Base-by-base conservation (phyloP, 2,797 vertebrate genomes). In the Lutjanus campechanus region DNA sequence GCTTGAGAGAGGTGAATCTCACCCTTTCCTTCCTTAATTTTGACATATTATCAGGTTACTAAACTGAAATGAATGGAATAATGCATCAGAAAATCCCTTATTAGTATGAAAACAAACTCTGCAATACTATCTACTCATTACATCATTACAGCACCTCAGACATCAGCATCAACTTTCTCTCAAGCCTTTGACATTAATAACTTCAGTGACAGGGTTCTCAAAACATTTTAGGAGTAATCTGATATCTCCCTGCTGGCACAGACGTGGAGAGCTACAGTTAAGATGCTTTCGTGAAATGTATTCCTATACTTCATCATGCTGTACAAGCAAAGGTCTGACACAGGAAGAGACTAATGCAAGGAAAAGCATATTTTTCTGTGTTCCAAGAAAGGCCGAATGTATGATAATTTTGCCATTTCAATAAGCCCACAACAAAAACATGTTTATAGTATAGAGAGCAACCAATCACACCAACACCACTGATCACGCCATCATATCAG, bases 201-300 rank as follows among this genome's bases (percentile, higher is more conserved):
- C 6, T 11, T 43, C 60, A 67, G 56, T 51, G 41, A 55, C 62
- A 25, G 41, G 66, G 62, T 77, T 61, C 74, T 22, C 53, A 10
- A 49, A 85, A 71, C 71, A 71, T 56, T 64, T 73, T 12, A 67
- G 58, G 58, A 68, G 75, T 59, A 29, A 54, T 29, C 36, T 20
- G 20, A 40, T 25, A 56, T 61, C 65, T 55, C 43, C 61, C 74
- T 7, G 46, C 17, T 58, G 65, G 61, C 15, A 60, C 8, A 12
- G 15, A 55, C n/a, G 1, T 15, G 10, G 12, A 51, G n/a, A 15
- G 58, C 55, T 1, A 51, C 16, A 19, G 58, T 49, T 1, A 20
- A 56, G 44, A 77, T 7, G 41, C 19, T 20, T 43, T 8, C 10
- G 29, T 73, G 64, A 77, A 69, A 73, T 12, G 5, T 73, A 62